These are phyloP conservation scores for Pyxicephalus adspersus DNA, from an alignment of 2,113 vertebrate genomes.

Conservation along the genomic window DNA sequence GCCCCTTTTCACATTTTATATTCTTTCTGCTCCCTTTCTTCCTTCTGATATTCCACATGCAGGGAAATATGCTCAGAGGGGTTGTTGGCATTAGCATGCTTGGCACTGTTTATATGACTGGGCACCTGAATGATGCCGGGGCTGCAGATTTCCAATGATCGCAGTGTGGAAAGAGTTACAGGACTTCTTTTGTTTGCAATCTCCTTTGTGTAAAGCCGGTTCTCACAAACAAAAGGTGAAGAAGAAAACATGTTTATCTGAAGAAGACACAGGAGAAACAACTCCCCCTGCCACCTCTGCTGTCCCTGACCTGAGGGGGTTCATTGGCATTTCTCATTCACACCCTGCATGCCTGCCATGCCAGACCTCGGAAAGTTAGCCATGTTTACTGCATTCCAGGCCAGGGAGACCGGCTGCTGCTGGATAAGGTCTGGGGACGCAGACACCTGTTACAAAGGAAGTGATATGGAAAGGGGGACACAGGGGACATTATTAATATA, in stretches of 20 bases:
- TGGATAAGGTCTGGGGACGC: fast-evolving
- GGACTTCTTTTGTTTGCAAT: too few species aligned
- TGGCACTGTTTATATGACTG: too few species aligned
- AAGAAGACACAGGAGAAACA: too few species aligned
- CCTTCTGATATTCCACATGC: too few species aligned
- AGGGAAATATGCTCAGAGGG: too few species aligned
- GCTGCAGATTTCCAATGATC: too few species aligned
- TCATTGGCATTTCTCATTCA: neutral
- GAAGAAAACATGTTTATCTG: constrained; percentile 14
- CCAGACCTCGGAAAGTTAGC: fast-evolving
- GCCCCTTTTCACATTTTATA: too few species aligned
- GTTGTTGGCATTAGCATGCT: too few species aligned
- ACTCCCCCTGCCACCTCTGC: too few species aligned
- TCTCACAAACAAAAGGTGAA: neutral
- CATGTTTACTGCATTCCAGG: constrained; percentile 17
- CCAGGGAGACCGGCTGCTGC: neutral
- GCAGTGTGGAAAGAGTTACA: neutral
- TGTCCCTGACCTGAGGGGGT: neutral
- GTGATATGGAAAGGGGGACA: neutral
- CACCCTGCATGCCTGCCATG: constrained; percentile 22
- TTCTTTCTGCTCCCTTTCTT: too few species aligned
- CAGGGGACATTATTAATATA: neutral
- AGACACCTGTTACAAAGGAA: neutral
- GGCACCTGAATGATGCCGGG: too few species aligned
- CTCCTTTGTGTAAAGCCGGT: neutral